A percentile compares a stretch with the other conserved stretches of the same genome.
Evolutionary conservation across 2,888 invertebrate genomes (phyloP).

Genomic region (Allacma fusca): DNA sequence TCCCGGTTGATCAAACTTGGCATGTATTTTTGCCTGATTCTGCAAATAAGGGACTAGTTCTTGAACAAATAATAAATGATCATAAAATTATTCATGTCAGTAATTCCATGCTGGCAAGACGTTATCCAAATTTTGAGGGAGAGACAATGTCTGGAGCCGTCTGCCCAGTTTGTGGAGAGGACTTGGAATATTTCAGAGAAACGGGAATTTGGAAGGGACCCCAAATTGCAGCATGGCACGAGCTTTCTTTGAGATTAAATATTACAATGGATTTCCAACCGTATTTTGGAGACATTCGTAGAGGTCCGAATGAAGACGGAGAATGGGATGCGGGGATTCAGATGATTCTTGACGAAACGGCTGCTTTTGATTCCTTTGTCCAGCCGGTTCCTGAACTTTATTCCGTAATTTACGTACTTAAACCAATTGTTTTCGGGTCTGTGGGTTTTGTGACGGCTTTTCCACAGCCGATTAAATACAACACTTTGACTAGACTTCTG

Average conservation of each 20-base stretch:
- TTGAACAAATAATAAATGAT: too few relatives aligned
- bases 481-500: neutral
- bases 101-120: too few relatives aligned
- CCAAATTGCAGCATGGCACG: neutral
- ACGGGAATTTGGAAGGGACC: neutral
- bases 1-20: too few relatives aligned
- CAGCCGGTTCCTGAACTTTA: neutral
- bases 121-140: too few relatives aligned
- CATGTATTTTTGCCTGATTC: too few relatives aligned
- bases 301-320: neutral
- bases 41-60: too few relatives aligned
- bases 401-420: neutral
- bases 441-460: neutral
- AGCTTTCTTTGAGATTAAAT: neutral
- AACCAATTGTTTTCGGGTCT: neutral
- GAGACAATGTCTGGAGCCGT: neutral
- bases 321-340: neutral
- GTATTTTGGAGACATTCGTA: neutral
- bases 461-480: neutral
- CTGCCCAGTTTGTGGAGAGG: neutral
- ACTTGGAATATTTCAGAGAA: neutral
- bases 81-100: too few relatives aligned
- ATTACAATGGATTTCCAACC: neutral
- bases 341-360: neutral
- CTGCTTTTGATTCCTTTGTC: neutral